Percentiles rank a stretch among this genome's conserved stretches.
These are phyloP conservation scores for Lepidurus packardi DNA, from an alignment of 1,140 invertebrate species.

Conservation along the genomic window DNA sequence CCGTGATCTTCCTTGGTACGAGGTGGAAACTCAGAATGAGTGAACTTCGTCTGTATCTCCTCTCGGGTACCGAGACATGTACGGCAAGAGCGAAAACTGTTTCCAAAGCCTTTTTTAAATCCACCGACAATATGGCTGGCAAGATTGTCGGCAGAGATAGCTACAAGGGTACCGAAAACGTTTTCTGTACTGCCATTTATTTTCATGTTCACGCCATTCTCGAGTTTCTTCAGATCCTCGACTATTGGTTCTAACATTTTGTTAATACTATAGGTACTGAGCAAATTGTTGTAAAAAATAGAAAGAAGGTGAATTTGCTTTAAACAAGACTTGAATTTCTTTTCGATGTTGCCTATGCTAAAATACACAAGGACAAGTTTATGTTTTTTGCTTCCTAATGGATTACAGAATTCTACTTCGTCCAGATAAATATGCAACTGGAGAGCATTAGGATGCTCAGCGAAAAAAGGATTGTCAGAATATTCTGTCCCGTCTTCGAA, in stretches of 20 bases:
- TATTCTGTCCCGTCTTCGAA: conserved; percentile 9
- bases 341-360: conserved; percentile 22
- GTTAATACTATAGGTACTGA: conserved; percentile 18
- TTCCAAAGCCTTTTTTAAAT: conserved; percentile 20
- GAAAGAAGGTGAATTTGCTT: conserved; percentile 24
- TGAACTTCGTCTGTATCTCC: conserved; percentile 22
- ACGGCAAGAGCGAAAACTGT: conserved; percentile 7
- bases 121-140: conserved; percentile 15
- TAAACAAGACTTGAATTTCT: conserved; percentile 25
- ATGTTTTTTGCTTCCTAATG: conserved; percentile 29
- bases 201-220: conserved; percentile 27
- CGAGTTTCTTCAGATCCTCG: conserved; percentile 31
- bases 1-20: conserved; percentile 21
- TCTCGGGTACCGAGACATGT: neutral
- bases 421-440: conserved; percentile 30
- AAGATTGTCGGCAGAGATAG: conserved; percentile 23
- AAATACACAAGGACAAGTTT: conserved; percentile 32
- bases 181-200: conserved; percentile 26
- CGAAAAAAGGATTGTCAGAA: conserved; percentile 20
- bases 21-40: conserved; percentile 24
- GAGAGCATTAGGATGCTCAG: conserved; percentile 22
- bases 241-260: conserved; percentile 31
- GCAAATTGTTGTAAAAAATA: conserved; percentile 23
- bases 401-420: conserved; percentile 32
- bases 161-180: conserved; percentile 28